Evolutionary conservation across 2,888 invertebrate genomes (phyloP), one percentile per base, ranked within the genome.

Genomic region (Agrochola lota): DNA sequence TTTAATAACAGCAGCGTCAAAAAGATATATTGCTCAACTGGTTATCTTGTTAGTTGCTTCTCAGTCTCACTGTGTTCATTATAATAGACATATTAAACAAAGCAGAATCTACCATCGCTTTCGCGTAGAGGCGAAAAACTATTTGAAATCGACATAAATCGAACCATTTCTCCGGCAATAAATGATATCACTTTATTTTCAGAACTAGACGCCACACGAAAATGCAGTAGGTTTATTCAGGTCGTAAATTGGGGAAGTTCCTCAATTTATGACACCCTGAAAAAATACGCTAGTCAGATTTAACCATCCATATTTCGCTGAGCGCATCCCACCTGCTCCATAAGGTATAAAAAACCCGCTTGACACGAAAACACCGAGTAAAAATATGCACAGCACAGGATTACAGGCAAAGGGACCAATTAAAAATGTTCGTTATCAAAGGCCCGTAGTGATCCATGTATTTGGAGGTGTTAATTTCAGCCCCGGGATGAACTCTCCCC

Each of bases 381-480:
- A 83, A 85, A 81, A 80, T 64, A 63, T 80, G 79, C 72, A 74
- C 40, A 78, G 64, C 57, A 74, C 68, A n/a, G 79, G 76, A 77
- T 85, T 79, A 77, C 52, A 71, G 62, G 68, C 68, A 74, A 57
- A 69, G 57, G 73, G 73, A 46, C 81, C 84, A 87, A 88, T 86
- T 89, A 86, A 89, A 84, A 85, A 85, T 62, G 76, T 80, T 70
- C 74, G 78, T 81, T 83, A 78, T 77, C 81, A 86, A 87, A 83
- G 84, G 78, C 64, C 49, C 70, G 71, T 71, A 59, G 57, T 68
- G 74, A 78, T 64, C 76, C 78, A 60, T 73, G 82, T 71, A 81
- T 80, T 80, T 73, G 76, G 84, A 78, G 84, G 85, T 82, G 88
- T 82, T 87, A 79, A 89, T 89, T 81, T 80, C 84, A 80, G 20